Conservation (phyloP, 2,888 invertebrate genomes). For the Aphidoletes aphidimyza region DNA sequence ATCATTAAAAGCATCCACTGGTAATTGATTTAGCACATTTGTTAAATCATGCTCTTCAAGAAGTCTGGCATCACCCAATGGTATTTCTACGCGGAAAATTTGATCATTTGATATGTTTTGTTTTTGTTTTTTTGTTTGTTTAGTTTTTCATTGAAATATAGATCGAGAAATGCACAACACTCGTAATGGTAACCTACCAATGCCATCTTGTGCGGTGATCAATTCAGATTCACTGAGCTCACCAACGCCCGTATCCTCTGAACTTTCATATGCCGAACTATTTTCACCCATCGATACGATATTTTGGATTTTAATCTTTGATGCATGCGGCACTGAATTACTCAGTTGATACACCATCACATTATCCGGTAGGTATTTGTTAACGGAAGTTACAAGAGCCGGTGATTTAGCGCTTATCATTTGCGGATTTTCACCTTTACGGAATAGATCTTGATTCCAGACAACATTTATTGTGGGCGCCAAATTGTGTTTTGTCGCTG, state of each 20-base stretch:
- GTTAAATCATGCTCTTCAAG: constrained; percentile 80
- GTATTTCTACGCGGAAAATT: constrained; percentile 68
- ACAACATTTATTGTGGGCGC: constrained; percentile 45
- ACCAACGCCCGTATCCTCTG: constrained; percentile 72
- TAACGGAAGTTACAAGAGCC: not conserved
- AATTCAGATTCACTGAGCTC: constrained; percentile 72
- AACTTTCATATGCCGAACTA: constrained; percentile 73
- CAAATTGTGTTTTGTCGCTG: not conserved
- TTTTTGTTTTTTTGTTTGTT: too few species aligned
- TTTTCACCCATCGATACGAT: constrained; percentile 66
- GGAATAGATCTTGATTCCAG: not conserved
- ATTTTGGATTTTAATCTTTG: not conserved
- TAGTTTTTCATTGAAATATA: not conserved
- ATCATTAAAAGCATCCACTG: constrained; percentile 85
- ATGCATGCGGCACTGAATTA: not conserved
- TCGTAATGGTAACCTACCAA: constrained; percentile 63
- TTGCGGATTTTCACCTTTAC: not conserved
- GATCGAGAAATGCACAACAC: constrained; percentile 54
- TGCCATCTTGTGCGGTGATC: constrained; percentile 66
- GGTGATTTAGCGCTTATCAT: not conserved
- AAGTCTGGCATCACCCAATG: constrained; percentile 69
- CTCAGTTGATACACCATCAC: constrained; percentile 53
- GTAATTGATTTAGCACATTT: constrained; percentile 80
- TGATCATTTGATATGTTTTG: too few species aligned
- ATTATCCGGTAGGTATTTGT: constrained; percentile 65